Evolutionary conservation across 2,888 invertebrate species (phyloP).

Genomic region (Formica aserva): DNA sequence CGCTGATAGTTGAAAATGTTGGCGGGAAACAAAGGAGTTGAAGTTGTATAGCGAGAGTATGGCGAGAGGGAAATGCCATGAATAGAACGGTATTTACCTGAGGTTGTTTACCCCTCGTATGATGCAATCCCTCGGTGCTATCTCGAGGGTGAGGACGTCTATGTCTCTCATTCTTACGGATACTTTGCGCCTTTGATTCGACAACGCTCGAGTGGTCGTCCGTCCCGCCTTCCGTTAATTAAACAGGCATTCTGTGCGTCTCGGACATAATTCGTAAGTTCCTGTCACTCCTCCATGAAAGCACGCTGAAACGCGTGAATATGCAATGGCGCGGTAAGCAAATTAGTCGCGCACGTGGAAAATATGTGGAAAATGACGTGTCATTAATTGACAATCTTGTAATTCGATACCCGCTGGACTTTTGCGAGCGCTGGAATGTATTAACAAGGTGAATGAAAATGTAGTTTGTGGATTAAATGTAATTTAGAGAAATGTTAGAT

Average conservation of each 20-base stretch:
- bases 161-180: slow-evolving; percentile 27
- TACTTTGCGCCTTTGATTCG: slow-evolving; percentile 45
- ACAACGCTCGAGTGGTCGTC: slow-evolving; percentile 50
- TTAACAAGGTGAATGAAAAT: no score
- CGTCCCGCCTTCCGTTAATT: slow-evolving; percentile 47
- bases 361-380: slow-evolving; percentile 22
- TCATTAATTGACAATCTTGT: slow-evolving; percentile 38
- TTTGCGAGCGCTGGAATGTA: not conserved
- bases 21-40: slow-evolving; percentile 26
- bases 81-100: slow-evolving; percentile 45
- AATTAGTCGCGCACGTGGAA: slow-evolving; percentile 38
- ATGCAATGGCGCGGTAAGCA: slow-evolving; percentile 50
- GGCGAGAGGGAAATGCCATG: slow-evolving; percentile 6
- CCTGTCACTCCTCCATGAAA: slow-evolving; percentile 32
- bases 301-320: slow-evolving; percentile 40
- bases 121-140: slow-evolving; percentile 26
- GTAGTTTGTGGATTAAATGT: no score
- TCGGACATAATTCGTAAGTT: slow-evolving; percentile 50
- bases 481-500: no score
- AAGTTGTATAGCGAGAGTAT: slow-evolving; percentile 12
- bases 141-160: slow-evolving; percentile 1
- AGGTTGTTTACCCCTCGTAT: slow-evolving; percentile 45
- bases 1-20: slow-evolving; percentile 25
- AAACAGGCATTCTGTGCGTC: slow-evolving; percentile 45
- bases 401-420: slow-evolving; percentile 33